Evolutionary conservation across 2,888 invertebrate genomes (phyloP).

Genomic region (Perizoma flavofasciatum): DNA sequence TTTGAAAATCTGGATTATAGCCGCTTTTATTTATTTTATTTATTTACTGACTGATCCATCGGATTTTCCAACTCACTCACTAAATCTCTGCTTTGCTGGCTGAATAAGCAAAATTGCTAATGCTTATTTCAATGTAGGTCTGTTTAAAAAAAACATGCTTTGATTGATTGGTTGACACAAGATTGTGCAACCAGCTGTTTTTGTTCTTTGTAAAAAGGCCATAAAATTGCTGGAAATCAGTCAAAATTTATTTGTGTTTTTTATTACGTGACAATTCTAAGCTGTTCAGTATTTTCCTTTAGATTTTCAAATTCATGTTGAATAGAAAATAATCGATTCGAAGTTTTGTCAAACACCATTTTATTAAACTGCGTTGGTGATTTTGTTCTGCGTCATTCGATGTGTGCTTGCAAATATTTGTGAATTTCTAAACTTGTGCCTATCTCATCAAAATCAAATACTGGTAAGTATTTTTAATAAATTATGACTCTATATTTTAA

Average conservation of each 20-base stretch:
- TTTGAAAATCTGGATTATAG: background rate
- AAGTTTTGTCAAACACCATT: slow-evolving; percentile 69
- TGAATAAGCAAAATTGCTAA: background rate
- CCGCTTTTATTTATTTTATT: background rate
- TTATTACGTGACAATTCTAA: slow-evolving; percentile 62
- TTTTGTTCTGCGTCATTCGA: slow-evolving; percentile 70
- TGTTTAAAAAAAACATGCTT: slow-evolving; percentile 1
- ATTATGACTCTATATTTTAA: background rate
- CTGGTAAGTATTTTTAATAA: slow-evolving; percentile 44
- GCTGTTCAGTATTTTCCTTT: slow-evolving; percentile 55
- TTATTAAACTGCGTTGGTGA: slow-evolving; percentile 62
- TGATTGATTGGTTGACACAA: slow-evolving; percentile 51
- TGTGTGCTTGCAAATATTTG: slow-evolving; percentile 43
- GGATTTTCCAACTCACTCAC: slow-evolving; percentile 6
- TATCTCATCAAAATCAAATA: slow-evolving; percentile 27
- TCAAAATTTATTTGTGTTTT: slow-evolving; percentile 78
- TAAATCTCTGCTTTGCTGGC: background rate
- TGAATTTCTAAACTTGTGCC: slow-evolving; percentile 25
- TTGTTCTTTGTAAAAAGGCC: slow-evolving; percentile 65
- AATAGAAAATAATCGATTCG: slow-evolving; percentile 66
- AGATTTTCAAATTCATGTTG: slow-evolving; percentile 59
- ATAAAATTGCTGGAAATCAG: slow-evolving; percentile 67
- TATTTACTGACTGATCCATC: background rate
- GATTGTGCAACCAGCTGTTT: slow-evolving; percentile 79
- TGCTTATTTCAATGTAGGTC: slow-evolving; percentile 6